These are phyloP conservation scores for Apamea sordens DNA, from an alignment of 2,888 invertebrate species.

Conservation along the genomic window DNA sequence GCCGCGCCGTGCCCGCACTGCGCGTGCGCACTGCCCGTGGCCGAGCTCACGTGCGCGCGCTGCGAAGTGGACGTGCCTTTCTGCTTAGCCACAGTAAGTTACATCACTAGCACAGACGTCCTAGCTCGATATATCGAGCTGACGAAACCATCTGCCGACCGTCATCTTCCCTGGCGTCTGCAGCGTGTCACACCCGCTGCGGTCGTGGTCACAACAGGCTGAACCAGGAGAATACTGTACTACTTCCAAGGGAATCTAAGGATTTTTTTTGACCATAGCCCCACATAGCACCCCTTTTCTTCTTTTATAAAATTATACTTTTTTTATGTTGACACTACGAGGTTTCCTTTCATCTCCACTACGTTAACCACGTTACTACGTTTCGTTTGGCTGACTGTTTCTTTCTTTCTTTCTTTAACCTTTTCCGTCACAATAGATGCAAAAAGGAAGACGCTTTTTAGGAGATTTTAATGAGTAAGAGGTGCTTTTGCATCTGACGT, in stretches of 20 bases:
- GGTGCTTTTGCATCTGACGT: neutral
- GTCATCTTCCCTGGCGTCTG: neutral
- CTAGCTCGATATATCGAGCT: too few species aligned
- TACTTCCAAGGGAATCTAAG: too few species aligned
- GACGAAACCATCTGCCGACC: neutral
- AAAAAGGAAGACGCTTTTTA: neutral
- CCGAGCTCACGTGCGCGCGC: constrained; percentile 95
- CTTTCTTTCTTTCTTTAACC: too few species aligned
- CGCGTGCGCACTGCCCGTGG: constrained; percentile 93
- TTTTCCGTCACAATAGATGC: neutral
- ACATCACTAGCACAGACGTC: neutral
- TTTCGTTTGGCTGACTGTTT: too few species aligned
- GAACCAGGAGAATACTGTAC: neutral
- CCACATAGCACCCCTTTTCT: neutral
- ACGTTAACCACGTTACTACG: too few species aligned
- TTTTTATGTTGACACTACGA: neutral
- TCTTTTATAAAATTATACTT: neutral
- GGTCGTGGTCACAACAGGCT: neutral
- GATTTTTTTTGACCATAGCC: too few species aligned
- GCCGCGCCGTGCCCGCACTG: constrained; percentile 96
- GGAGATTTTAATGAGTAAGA: neutral
- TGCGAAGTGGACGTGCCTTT: constrained; percentile 98
- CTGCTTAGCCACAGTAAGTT: constrained; percentile 96
- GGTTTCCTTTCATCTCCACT: neutral
- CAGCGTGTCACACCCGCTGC: neutral